phyloP scores from a whole-genome alignment of 2,888 invertebrate genomes.

The Azorinus chamasolen region DNA sequence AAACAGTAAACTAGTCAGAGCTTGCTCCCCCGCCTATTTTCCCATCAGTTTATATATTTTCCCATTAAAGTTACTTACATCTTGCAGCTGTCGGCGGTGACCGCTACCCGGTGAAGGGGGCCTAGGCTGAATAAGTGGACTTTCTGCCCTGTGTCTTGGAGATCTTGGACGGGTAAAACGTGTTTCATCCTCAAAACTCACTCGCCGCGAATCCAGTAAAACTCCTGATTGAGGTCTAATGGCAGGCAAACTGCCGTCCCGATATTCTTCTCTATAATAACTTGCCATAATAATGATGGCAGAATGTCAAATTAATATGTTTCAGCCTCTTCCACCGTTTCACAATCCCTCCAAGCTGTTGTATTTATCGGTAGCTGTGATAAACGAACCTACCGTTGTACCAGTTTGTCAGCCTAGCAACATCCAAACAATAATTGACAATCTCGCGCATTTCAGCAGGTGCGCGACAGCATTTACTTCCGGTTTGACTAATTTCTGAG shows the following conservation, averaged over 20 bases:
- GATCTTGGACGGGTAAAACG: constrained; percentile 8
- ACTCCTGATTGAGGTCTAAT: constrained; percentile 33
- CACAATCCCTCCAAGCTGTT: background rate
- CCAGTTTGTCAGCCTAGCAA: constrained; percentile 66
- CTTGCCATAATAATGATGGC: constrained; percentile 44
- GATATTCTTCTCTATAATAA: constrained; percentile 48
- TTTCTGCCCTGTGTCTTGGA: constrained; percentile 29
- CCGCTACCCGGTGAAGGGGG: constrained; percentile 66
- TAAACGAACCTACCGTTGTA: constrained; percentile 37
- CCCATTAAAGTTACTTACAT: constrained; percentile 48
- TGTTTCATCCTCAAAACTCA: constrained; percentile 57
- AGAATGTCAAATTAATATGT: background rate
- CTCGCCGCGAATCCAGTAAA: constrained; percentile 32
- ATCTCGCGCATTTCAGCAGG: constrained; percentile 54
- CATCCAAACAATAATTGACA: constrained; percentile 56
- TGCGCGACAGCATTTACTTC: constrained; percentile 13
- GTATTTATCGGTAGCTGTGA: constrained; percentile 48
- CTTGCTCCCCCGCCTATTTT: constrained; percentile 24
- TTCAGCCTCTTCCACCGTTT: background rate
- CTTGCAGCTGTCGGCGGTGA: constrained; percentile 53
- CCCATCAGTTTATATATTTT: background rate
- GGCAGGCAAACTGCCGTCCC: constrained; percentile 51
- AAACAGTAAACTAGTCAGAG: constrained; percentile 16
- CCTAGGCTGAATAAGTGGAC: constrained; percentile 62
- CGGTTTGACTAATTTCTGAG: no score